Evolutionary conservation across 2,797 vertebrate genomes (phyloP).

Genomic region (Oreochromis grahami): DNA sequence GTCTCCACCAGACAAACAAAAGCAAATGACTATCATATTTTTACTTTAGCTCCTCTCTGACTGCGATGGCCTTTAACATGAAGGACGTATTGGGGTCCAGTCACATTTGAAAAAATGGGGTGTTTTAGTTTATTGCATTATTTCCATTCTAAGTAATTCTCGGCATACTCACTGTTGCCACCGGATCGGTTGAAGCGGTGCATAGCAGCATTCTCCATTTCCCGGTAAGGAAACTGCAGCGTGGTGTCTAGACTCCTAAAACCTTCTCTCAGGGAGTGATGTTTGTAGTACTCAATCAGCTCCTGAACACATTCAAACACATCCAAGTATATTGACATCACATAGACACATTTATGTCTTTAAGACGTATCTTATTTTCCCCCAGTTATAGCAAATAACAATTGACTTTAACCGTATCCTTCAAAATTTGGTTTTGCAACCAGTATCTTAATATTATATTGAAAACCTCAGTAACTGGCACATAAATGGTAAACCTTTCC

Average conservation of each 20-base stretch:
- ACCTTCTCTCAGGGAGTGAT: constrained; percentile 94
- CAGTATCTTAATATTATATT: background rate
- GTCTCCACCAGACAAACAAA: background rate
- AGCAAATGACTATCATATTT: background rate
- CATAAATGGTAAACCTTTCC: constrained; percentile 10
- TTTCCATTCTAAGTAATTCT: too few relatives aligned
- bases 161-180: constrained; percentile 82
- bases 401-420: background rate
- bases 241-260: constrained; percentile 95
- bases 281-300: constrained; percentile 94
- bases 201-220: constrained; percentile 79
- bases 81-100: background rate
- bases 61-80: background rate
- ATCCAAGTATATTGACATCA: background rate
- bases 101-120: background rate
- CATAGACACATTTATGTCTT: background rate
- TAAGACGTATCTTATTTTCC: background rate
- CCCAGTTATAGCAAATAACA: background rate
- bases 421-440: background rate
- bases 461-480: background rate
- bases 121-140: background rate
- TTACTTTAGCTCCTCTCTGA: background rate
- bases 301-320: constrained; percentile 75
- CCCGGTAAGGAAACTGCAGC: constrained; percentile 90
- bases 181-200: constrained; percentile 76